phyloP scores from a whole-genome alignment of 2,888 invertebrate genomes.

The Plagodis pulveraria region DNA sequence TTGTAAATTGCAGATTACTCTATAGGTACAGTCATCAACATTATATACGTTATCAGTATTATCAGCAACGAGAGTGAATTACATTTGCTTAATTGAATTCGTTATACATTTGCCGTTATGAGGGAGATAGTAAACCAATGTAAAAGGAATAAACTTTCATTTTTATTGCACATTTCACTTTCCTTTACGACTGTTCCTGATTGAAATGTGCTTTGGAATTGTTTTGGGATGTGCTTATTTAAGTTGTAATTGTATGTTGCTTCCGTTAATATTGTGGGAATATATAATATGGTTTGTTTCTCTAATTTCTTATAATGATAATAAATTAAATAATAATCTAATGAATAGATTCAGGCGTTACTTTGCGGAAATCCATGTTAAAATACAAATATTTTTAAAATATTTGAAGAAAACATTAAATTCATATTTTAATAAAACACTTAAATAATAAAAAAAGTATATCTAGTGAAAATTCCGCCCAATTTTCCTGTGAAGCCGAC shows the following conservation, averaged over 20 bases:
- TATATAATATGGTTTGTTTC: too few species aligned
- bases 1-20: too few species aligned
- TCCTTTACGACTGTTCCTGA: conserved; percentile 35
- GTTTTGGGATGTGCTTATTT: conserved; percentile 24
- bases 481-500: too few species aligned
- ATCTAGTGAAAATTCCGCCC: too few species aligned
- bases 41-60: conserved; percentile 1
- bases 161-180: conserved; percentile 47
- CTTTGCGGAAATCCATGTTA: too few species aligned
- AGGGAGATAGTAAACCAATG: conserved; percentile 37
- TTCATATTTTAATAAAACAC: too few species aligned
- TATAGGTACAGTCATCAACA: conserved; percentile 10
- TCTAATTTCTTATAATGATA: too few species aligned
- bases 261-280: conserved; percentile 6
- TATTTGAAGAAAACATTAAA: too few species aligned
- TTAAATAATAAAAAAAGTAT: too few species aligned
- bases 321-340: too few species aligned
- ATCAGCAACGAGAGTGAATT: conserved; percentile 9
- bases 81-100: conserved; percentile 9
- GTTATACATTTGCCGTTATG: conserved; percentile 1
- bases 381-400: too few species aligned
- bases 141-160: conserved; percentile 44
- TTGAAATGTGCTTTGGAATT: conserved; percentile 31
- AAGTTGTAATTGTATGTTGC: conserved; percentile 1
- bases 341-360: too few species aligned